phyloP scores from a whole-genome alignment of 37 sponge, comb jelly and placozoan genomes.

The Crambe crambe region DNA sequence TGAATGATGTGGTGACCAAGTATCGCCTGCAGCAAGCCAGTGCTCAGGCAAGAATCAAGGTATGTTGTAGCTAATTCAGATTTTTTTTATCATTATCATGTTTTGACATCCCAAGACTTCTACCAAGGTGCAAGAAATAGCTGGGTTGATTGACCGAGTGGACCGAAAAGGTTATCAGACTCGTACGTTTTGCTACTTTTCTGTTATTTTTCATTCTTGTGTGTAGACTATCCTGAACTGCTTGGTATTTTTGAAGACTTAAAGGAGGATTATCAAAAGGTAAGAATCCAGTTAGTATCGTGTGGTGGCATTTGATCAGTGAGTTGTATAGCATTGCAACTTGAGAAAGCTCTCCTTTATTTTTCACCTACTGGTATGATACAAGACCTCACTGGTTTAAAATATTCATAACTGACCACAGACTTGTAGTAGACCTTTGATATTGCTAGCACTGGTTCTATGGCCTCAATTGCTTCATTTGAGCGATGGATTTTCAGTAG shows the following conservation, averaged over 20 bases:
- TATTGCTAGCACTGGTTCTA: no score
- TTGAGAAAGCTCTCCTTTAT: background rate
- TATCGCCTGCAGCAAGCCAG: constrained; percentile 14
- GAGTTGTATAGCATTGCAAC: background rate
- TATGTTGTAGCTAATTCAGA: background rate
- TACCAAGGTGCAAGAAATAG: background rate
- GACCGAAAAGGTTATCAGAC: background rate
- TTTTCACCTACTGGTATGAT: background rate
- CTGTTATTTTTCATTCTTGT: background rate
- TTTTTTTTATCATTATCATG: background rate
- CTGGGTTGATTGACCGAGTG: background rate
- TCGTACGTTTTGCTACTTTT: background rate
- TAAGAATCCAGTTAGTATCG: background rate
- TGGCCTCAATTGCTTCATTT: no score
- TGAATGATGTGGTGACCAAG: constrained; percentile 63
- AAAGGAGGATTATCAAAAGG: background rate
- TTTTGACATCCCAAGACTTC: background rate
- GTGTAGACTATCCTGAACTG: background rate
- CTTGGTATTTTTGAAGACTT: background rate
- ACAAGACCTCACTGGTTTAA: no score
- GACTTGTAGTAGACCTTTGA: no score
- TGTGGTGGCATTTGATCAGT: background rate
- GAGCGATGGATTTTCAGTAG: no score
- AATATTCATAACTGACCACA: no score
- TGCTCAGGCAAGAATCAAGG: background rate